Evolutionary conservation across 2,888 invertebrate genomes (phyloP), one percentile per base, ranked within the genome.

Genomic region (Eledona agricola): DNA sequence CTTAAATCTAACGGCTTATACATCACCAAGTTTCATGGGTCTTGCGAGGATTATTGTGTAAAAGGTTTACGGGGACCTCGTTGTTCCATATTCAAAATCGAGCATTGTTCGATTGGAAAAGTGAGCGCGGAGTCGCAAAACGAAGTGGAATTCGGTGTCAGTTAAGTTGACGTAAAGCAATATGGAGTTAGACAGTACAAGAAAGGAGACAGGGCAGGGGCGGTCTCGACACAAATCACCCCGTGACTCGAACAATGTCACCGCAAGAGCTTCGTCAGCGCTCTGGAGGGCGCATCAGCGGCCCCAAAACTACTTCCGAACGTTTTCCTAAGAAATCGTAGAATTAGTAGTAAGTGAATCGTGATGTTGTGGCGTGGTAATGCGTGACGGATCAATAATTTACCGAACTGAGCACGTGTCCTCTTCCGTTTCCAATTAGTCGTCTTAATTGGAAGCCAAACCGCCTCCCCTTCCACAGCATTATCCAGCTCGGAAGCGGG

Each of bases 151-250:
- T 50, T 40, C 38, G 35, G 46, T 53, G 49, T 54, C 54, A 49
- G 69, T 63, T 63, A 50, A 57, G 61, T 59, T 64, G 66, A 69
- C 65, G 61, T 53, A 63, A 66, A 63, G 66, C 66, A 67, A 67
- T 69, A 69, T 67, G 65, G 69, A 67, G 67, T 69, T 64, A 67
- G 67, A 67, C 65, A 64, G 65, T 55, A 52, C 57, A 55, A 56
- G 58, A 59, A 59, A 58, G 46, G 51, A 55, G 69, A 69, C 70
- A 69, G 67, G 60, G 67, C 67, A 67, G 66, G 61, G 70, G 70
- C 69, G 69, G 67, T 65, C 49, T 64, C 65, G 62, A 70, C 71
- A 72, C 71, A 73, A 73, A 72, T 72, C 72, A 72, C 68, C 69
- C 67, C 57, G 65, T 63, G 66, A 66, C 64, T 66, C 65, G 65